Evolutionary conservation across 2,888 invertebrate genomes (phyloP), one percentile per base, ranked within the genome.

Genomic region (Cosmorhoe ocellata): DNA sequence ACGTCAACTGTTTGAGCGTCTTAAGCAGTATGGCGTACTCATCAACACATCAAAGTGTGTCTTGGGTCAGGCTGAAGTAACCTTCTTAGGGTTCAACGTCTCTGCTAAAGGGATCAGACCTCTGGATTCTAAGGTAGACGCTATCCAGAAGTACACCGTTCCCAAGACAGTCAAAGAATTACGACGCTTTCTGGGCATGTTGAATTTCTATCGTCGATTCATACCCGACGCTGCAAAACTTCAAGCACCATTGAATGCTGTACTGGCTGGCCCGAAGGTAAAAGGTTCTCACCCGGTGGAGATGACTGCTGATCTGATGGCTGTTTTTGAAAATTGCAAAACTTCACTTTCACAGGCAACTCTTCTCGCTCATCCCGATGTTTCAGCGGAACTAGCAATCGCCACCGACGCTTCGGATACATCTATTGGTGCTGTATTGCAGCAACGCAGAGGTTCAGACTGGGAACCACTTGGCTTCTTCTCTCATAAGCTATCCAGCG

Each of bases 121-220:
- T 3, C 11, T 34, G 1, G 27, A 32, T 6, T 1, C 5, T 0
- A 69, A 70, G 27, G 73, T 79, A 0, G 22, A 54, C 5, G 63
- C 56, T 0, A 57, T 66, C 3, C 8, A 54, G 5, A 31, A 55
- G 1, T 64, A 42, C 31, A 49, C 65, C 8, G 10, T 13, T 3
- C 63, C 64, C 0, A 56, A 56, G 32, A 63, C 58, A 0, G 48
- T 62, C 0, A 50, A 36, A 12, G 49, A 53, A 5, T 36, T 64
- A 1, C 33, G 64, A 7, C 27, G 46, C n/a, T 51, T 32, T 49
- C 27, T 46, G 0, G 46, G 46, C 0, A 46, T 46, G 39, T 6
- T 39, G 1, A 46, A 46, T 11, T 46, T 60, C 32, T 63, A 59
- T 14, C 26, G 60, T 3, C 39, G 54, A 1, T 62, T 62, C 26